Evolutionary conservation across 2,888 invertebrate species (phyloP).

Genomic region (Leuctra nigra): DNA sequence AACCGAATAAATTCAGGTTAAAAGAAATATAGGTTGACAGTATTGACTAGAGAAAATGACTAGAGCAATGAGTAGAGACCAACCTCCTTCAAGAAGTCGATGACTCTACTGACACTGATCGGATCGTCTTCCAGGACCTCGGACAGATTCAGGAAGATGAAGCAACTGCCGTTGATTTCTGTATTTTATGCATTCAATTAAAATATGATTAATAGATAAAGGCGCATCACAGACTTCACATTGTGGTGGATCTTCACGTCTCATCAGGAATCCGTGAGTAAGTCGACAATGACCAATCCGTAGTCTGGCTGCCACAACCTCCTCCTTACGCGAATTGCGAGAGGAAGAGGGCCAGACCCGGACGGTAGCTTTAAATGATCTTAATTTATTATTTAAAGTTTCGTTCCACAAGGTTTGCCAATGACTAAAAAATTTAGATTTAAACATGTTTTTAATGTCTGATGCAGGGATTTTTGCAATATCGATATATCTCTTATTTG

Average conservation of each 20-base stretch:
- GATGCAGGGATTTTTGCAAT: neutral
- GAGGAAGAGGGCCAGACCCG: neutral
- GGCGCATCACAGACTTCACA: neutral
- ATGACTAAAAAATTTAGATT: neutral
- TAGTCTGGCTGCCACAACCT: neutral
- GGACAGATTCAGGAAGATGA: neutral
- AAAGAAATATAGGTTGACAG: no score
- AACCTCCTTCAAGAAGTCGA: no score
- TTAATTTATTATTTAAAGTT: neutral
- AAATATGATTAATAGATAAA: neutral
- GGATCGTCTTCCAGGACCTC: neutral
- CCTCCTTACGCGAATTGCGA: neutral
- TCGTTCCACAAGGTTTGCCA: neutral
- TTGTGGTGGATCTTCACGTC: no score
- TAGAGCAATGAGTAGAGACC: no score
- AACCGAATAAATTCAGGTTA: no score
- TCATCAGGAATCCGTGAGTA: no score
- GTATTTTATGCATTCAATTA: neutral
- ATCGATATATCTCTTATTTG: neutral
- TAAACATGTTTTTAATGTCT: no score
- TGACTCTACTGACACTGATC: no score
- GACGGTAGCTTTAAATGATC: neutral
- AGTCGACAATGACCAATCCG: neutral
- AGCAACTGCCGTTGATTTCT: neutral
- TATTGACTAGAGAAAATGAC: no score